Evolutionary conservation across 2,113 vertebrate genomes (phyloP), one percentile per base, ranked within the genome.

Genomic region (Channa maculata): DNA sequence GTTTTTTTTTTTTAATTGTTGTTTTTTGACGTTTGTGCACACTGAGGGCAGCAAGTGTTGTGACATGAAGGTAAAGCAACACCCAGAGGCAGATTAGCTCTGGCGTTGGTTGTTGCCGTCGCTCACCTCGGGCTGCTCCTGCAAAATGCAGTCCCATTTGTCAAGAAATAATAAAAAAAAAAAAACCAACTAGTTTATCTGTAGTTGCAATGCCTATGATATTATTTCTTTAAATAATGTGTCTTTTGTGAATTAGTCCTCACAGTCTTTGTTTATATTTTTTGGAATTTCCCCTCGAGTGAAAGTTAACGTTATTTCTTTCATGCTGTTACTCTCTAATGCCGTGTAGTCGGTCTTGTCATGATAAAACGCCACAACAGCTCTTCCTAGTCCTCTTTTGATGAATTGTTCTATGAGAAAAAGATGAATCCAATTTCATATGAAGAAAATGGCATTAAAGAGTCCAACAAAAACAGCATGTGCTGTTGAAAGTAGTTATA

Each of bases 191-290:
- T 77, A 71, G 79, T 74, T 87, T 80, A 87, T 80, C 34, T 85
- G 77, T 88, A 84, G 82, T 88, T 75, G 63, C 77, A 49, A 86
- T 80, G 77, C 83, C 74, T 87, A 81, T 79, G 69, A 88, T 82
- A 82, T 86, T 52, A 71, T 84, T 87, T 83, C 83, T 76, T 51
- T 65, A 49, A 71, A 75, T 86, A 77, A 70, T 6, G 71, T 71
- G 79, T 88, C 64, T 77, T 86, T 77, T 74, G 84, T 88, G 80
- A 58, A 74, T 84, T 86, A 85, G 65, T 81, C 44, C 48, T 72
- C 71, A 6, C 55, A 66, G 71, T 88, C 62, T 66, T 5, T 44
- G 8, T 49, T 59, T 24, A 24, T 24, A 24, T 24, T 24, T 33
- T 39, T 65, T 66, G 49, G n/a, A n/a, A n/a, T n/a, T n/a, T 48